Evolutionary conservation across 2,888 invertebrate species (phyloP).

Genomic region (Papilio gigon): DNA sequence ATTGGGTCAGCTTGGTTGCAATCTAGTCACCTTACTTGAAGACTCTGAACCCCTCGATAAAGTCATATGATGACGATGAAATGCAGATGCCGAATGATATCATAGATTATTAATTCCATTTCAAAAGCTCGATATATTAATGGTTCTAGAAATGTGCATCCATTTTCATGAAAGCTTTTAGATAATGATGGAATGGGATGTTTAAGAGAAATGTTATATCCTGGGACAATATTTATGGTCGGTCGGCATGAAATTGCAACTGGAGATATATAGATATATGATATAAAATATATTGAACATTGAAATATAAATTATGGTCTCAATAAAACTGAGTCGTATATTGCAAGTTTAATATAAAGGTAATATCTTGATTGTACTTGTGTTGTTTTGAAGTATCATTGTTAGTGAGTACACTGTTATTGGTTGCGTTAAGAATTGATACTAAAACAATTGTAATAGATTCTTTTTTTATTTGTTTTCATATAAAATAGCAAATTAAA

Average conservation of each 20-base stretch:
- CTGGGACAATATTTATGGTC: conserved; percentile 16
- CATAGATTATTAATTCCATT: not conserved
- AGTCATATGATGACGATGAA: no score
- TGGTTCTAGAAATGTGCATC: not conserved
- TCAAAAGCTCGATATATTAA: not conserved
- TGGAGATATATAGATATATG: not conserved
- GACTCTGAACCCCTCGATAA: no score
- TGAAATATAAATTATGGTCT: conserved; percentile 10
- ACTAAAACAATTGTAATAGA: not conserved
- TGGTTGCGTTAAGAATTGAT: not conserved
- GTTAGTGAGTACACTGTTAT: no score
- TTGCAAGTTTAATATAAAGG: conserved; percentile 1
- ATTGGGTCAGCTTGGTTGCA: no score
- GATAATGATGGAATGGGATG: conserved; percentile 2
- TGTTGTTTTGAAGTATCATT: not conserved
- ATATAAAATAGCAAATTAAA: not conserved
- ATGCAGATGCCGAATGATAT: no score
- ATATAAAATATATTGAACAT: conserved; percentile 16
- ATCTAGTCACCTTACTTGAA: no score
- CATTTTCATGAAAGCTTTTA: conserved; percentile 5
- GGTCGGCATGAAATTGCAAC: conserved; percentile 5
- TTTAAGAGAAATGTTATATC: conserved; percentile 14
- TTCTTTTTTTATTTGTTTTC: not conserved
- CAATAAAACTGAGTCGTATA: not conserved
- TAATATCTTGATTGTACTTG: conserved; percentile 10